Evolutionary conservation across 2,113 vertebrate genomes (phyloP).

Genomic region (Tupaia chinensis): DNA sequence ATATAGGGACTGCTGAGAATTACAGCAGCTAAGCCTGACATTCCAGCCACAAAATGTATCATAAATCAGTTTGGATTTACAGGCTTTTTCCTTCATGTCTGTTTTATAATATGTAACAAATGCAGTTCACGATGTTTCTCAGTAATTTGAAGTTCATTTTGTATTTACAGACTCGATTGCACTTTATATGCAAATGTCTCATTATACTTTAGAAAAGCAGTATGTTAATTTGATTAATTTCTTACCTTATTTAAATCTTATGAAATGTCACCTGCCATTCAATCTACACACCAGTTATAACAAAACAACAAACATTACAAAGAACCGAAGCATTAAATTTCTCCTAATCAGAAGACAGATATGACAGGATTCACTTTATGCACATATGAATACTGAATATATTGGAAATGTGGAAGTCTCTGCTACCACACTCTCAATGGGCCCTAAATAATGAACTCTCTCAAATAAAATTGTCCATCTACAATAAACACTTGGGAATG

Average conservation of each 20-base stretch:
- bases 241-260: slow-evolving; percentile 86
- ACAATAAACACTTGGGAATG: slow-evolving; percentile 63
- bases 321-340: slow-evolving; percentile 85
- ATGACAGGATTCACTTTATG: slow-evolving; percentile 82
- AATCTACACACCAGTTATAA: slow-evolving; percentile 80
- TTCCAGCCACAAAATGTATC: slow-evolving; percentile 30
- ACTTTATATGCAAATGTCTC: slow-evolving; percentile 87
- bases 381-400: slow-evolving; percentile 76
- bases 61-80: slow-evolving; percentile 63
- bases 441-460: slow-evolving; percentile 63
- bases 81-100: slow-evolving; percentile 51
- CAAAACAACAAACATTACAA: slow-evolving; percentile 82
- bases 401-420: slow-evolving; percentile 69
- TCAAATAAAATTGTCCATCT: slow-evolving; percentile 70
- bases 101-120: slow-evolving; percentile 69
- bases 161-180: slow-evolving; percentile 82
- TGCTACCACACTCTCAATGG: neutral
- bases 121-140: slow-evolving; percentile 64
- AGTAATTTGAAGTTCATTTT: slow-evolving; percentile 83
- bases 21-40: neutral
- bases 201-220: slow-evolving; percentile 84
- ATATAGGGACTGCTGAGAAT: slow-evolving; percentile 32
- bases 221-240: slow-evolving; percentile 89
- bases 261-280: slow-evolving; percentile 90
- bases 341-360: slow-evolving; percentile 80